These are phyloP conservation scores for Alligator sinensis DNA, from an alignment of 2,113 vertebrate species.

Conservation along the genomic window DNA sequence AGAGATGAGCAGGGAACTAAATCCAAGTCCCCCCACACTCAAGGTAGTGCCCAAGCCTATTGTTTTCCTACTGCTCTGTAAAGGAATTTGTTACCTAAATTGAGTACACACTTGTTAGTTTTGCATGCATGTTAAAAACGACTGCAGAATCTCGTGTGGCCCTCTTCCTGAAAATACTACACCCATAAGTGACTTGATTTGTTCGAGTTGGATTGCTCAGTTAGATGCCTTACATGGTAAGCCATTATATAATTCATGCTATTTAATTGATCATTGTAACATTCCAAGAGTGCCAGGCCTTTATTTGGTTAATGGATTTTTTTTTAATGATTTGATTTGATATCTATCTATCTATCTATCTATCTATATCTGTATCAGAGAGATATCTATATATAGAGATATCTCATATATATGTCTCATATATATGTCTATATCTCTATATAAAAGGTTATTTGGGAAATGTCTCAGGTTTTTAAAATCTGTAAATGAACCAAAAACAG, in stretches of 20 bases:
- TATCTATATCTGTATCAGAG: too few species aligned
- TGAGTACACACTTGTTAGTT: too few species aligned
- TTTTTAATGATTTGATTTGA: too few species aligned
- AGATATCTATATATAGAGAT: too few species aligned
- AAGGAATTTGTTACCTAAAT: neutral
- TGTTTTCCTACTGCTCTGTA: neutral
- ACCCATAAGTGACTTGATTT: neutral
- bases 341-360: too few species aligned
- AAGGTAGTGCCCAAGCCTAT: fast-evolving
- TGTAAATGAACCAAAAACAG: neutral
- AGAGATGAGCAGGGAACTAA: neutral
- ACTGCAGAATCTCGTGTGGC: neutral
- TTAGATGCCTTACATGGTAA: neutral
- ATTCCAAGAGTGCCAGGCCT: neutral
- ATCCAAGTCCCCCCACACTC: neutral
- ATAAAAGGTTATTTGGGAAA: neutral
- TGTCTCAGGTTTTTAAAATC: neutral
- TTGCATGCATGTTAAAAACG: too few species aligned
- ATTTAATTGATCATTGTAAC: too few species aligned
- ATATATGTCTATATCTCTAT: too few species aligned
- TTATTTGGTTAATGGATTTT: neutral
- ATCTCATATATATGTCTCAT: too few species aligned
- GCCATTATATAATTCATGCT: neutral
- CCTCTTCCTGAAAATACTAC: neutral
- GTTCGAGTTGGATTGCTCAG: neutral